Percentiles rank a stretch among this genome's conserved stretches.
Conservation (phyloP, 1,140 invertebrate species). For the Nilaparvata lugens region DNA sequence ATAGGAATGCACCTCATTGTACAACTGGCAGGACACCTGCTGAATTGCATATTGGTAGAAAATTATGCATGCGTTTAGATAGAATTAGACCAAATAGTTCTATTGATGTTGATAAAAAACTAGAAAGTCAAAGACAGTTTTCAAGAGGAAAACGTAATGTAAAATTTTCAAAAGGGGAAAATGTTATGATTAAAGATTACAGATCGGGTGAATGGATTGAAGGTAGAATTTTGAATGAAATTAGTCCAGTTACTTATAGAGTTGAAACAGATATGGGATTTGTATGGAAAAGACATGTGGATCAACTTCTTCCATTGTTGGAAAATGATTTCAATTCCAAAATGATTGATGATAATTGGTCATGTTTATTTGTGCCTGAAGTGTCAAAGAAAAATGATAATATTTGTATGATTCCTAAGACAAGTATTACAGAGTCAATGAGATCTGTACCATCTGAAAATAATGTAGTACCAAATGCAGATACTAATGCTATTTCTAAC, state of each 20-base stretch:
- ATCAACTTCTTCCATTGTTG: conserved; percentile 22
- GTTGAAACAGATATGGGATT: not conserved
- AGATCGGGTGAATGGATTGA: not conserved
- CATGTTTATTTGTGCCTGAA: no score
- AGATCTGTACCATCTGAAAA: no score
- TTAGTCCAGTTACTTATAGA: not conserved
- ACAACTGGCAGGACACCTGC: conserved; percentile 15
- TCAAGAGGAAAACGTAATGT: not conserved
- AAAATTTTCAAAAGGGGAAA: conserved; percentile 8
- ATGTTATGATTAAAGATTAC: not conserved
- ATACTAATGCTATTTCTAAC: no score
- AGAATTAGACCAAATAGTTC: no score
- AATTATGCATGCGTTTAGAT: conserved; percentile 14
- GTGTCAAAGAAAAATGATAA: no score
- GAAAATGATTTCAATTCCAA: no score
- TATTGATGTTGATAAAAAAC: no score
- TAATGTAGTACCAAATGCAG: no score
- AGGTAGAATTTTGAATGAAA: not conserved
- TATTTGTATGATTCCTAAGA: no score
- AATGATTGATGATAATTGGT: no score
- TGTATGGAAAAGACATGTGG: not conserved
- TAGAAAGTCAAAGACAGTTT: not conserved
- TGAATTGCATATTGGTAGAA: conserved; percentile 20
- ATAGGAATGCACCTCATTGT: conserved; percentile 9
- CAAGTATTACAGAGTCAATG: no score